Evolutionary conservation across 2,797 vertebrate genomes (phyloP).

Genomic region (Hoplostethus atlanticus): DNA sequence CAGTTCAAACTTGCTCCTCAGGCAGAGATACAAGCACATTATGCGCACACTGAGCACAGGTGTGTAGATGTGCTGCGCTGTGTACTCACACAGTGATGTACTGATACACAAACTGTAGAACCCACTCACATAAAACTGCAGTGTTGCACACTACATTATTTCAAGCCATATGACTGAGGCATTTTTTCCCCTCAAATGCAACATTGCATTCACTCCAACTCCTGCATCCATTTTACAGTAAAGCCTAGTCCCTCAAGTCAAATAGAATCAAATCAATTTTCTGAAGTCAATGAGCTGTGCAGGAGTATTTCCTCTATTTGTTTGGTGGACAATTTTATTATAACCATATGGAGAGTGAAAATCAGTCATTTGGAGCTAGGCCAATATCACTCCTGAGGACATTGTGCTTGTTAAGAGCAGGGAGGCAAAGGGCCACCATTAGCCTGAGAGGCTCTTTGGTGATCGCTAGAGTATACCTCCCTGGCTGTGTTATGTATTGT

Average conservation of each 20-base stretch:
- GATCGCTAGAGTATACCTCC: conserved; percentile 65
- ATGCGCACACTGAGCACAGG: conserved; percentile 12
- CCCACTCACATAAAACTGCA: conserved; percentile 13
- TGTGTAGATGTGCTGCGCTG: not conserved
- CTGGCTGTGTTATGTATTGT: conserved; percentile 43
- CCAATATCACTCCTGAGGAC: conserved; percentile 59
- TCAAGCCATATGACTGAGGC: conserved; percentile 8
- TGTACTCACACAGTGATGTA: conserved; percentile 4
- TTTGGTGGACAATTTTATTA: conserved; percentile 60
- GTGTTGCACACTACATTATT: conserved; percentile 5
- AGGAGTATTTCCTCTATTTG: conserved; percentile 61
- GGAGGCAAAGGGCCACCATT: conserved; percentile 64
- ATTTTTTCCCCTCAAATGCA: conserved; percentile 44
- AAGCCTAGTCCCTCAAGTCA: conserved; percentile 62
- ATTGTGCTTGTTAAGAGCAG: conserved; percentile 57
- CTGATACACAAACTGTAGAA: conserved; percentile 9
- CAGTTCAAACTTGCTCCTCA: conserved; percentile 42
- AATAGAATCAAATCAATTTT: conserved; percentile 74
- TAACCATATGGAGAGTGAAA: conserved; percentile 58
- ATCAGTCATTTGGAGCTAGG: conserved; percentile 58
- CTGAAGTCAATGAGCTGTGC: conserved; percentile 69
- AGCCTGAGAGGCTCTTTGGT: conserved; percentile 68
- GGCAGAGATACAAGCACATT: conserved; percentile 3
- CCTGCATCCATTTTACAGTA: conserved; percentile 46
- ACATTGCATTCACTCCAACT: conserved; percentile 43